These are phyloP conservation scores for Charina bottae DNA, from an alignment of 2,113 vertebrate genomes.

Conservation along the genomic window DNA sequence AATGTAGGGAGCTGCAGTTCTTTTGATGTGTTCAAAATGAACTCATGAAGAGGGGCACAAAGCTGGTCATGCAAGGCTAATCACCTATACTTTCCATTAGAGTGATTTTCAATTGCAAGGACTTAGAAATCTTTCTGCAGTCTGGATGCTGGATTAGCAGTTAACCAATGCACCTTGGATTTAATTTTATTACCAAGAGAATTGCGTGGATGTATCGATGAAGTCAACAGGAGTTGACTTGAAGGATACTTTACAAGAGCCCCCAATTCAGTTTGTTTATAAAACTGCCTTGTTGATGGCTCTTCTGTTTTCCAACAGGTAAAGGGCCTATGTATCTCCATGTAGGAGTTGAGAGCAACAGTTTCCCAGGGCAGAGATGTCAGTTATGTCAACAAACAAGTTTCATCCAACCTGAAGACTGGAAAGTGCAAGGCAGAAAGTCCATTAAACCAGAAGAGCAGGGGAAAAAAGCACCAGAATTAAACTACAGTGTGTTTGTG, in stretches of 20 bases:
- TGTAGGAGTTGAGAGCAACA: background rate
- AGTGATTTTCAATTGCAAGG: background rate
- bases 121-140: background rate
- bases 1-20: background rate
- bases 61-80: background rate
- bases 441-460: background rate
- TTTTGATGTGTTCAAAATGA: background rate
- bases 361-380: background rate
- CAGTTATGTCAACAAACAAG: background rate
- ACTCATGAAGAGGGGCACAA: background rate
- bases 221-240: background rate
- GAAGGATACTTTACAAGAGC: background rate
- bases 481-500: background rate
- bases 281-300: background rate
- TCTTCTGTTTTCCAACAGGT: background rate
- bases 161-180: background rate
- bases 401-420: background rate
- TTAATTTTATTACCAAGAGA: background rate
- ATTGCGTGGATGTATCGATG: background rate
- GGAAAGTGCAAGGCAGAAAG: background rate
- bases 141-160: background rate
- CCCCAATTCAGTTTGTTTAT: background rate
- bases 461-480: background rate
- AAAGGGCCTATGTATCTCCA: background rate
- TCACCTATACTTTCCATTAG: background rate